These are phyloP conservation scores for Synchiropus splendidus DNA, from an alignment of 2,113 vertebrate species.

Conservation along the genomic window DNA sequence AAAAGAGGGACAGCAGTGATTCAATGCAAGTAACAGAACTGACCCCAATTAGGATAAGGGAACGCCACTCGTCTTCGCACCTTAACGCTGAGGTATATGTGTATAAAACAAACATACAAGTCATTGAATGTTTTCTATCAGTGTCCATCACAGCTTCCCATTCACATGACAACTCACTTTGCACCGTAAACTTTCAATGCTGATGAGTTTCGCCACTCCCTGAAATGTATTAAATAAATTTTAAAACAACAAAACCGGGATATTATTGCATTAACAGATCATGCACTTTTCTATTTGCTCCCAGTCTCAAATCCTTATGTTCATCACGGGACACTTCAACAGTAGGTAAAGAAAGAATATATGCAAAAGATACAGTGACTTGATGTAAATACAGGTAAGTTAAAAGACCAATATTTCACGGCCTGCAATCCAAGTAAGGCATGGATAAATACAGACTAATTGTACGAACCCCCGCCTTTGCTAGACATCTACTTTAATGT, in stretches of 20 bases:
- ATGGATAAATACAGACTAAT: slow-evolving; percentile 13
- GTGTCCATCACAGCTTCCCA: background rate
- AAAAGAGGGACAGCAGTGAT: too few species aligned
- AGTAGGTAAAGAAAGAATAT: too few species aligned
- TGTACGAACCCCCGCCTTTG: slow-evolving; percentile 1
- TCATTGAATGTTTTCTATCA: too few species aligned
- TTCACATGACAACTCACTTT: slow-evolving; percentile 2
- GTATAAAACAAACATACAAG: too few species aligned
- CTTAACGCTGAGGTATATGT: too few species aligned
- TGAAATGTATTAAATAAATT: slow-evolving; percentile 5
- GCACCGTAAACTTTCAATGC: too few species aligned
- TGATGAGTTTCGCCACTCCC: too few species aligned
- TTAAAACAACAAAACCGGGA: slow-evolving; percentile 12
- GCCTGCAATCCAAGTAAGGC: slow-evolving; percentile 17
- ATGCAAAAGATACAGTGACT: slow-evolving; percentile 6
- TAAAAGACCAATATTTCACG: slow-evolving; percentile 6
- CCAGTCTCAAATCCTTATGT: slow-evolving; percentile 3
- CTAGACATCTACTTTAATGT: slow-evolving; percentile 6
- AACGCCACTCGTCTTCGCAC: too few species aligned
- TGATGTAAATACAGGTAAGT: slow-evolving; percentile 8
- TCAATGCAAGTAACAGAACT: too few species aligned
- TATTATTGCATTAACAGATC: slow-evolving; percentile 32
- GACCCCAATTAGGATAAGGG: too few species aligned
- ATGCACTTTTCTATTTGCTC: slow-evolving; percentile 15
- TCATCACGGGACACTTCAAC: too few species aligned